phyloP scores from a whole-genome alignment of 2,888 invertebrate genomes.

The Temnothorax unifasciatus region DNA sequence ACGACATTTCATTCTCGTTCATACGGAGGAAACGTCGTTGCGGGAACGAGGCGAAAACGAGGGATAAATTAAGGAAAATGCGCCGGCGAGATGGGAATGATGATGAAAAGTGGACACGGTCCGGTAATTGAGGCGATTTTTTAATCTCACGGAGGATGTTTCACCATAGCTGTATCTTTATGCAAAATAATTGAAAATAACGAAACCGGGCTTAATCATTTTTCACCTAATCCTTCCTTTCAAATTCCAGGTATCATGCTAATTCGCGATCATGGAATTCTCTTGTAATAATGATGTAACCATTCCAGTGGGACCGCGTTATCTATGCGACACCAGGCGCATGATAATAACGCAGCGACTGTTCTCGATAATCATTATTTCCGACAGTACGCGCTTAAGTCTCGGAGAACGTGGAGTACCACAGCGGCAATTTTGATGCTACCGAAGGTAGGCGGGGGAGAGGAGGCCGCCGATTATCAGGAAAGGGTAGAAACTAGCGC shows the following conservation, averaged over 20 bases:
- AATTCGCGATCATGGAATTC: conserved; percentile 1
- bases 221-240: background rate
- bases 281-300: background rate
- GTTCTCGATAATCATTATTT: conserved; percentile 26
- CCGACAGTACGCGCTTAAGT: background rate
- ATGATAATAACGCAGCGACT: background rate
- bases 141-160: background rate
- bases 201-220: background rate
- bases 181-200: background rate
- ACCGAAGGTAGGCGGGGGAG: conserved; percentile 1
- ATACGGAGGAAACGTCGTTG: conserved; percentile 25
- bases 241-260: background rate
- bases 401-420: background rate
- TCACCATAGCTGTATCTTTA: background rate
- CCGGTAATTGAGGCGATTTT: background rate
- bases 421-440: conserved; percentile 8
- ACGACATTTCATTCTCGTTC: conserved; percentile 67
- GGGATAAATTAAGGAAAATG: conserved; percentile 67
- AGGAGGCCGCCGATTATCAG: conserved; percentile 10
- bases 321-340: background rate
- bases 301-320: background rate
- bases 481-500: conserved; percentile 21
- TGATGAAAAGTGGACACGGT: conserved; percentile 24
- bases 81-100: conserved; percentile 45
- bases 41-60: conserved; percentile 48